Conservation (phyloP, 1,140 invertebrate species). For the Panagrolaimus sp. region DNA sequence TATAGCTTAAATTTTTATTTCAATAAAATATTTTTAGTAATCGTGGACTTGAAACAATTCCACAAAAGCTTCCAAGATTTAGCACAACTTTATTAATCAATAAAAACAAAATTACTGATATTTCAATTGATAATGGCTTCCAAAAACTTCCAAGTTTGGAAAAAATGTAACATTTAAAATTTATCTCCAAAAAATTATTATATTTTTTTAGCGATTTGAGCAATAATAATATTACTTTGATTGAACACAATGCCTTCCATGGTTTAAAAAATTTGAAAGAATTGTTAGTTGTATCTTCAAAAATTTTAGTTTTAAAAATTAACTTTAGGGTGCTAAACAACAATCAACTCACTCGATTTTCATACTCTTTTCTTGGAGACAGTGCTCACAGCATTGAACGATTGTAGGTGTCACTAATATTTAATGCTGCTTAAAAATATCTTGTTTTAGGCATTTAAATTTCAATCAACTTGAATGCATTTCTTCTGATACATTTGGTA, state of each 20-base stretch:
- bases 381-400: conserved; percentile 70
- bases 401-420: conserved; percentile 65
- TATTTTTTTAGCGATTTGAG: conserved; percentile 69
- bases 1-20: not conserved
- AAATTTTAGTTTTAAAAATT: conserved; percentile 1
- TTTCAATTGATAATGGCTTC: conserved; percentile 78
- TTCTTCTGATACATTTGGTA: conserved; percentile 53
- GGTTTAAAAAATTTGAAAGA: conserved; percentile 78
- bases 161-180: conserved; percentile 65
- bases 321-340: conserved; percentile 65
- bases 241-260: conserved; percentile 85
- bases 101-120: conserved; percentile 79
- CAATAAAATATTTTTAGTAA: conserved; percentile 61
- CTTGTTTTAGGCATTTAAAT: conserved; percentile 57
- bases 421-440: conserved; percentile 9
- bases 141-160: conserved; percentile 77
- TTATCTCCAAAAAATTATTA: not conserved
- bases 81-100: conserved; percentile 85
- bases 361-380: conserved; percentile 19
- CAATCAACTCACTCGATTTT: conserved; percentile 75
- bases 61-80: conserved; percentile 79
- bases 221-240: conserved; percentile 76
- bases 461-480: conserved; percentile 59
- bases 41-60: conserved; percentile 73
- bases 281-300: conserved; percentile 66